Percentiles rank a stretch among this genome's conserved stretches.
These are phyloP conservation scores for Pseudopodoces humilis DNA, from an alignment of 2,113 vertebrate species.

Conservation along the genomic window DNA sequence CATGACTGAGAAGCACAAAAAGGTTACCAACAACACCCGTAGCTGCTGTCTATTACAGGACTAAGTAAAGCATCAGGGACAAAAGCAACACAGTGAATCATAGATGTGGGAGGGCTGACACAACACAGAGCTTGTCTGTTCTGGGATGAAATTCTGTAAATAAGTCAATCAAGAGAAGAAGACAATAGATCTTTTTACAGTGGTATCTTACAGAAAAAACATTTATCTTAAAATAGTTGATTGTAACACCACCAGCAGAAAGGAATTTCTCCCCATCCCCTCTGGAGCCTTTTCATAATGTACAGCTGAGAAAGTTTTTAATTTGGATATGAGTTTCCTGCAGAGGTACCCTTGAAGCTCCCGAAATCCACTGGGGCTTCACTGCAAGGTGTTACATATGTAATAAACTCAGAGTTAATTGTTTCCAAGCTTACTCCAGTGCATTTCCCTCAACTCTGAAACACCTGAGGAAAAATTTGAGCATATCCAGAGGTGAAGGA, in stretches of 20 bases:
- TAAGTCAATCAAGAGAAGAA: constrained; percentile 1
- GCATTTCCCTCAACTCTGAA: background rate
- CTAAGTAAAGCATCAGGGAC: background rate
- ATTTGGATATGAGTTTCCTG: background rate
- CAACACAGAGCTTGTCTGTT: background rate
- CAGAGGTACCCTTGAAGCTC: background rate
- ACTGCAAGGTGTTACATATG: background rate
- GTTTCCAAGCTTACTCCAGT: background rate
- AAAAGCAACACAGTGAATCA: constrained; percentile 6
- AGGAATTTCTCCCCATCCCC: background rate
- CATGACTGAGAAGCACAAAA: background rate
- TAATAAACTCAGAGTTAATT: background rate
- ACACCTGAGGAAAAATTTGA: background rate
- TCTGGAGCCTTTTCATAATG: background rate
- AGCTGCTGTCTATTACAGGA: background rate
- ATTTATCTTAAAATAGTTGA: background rate
- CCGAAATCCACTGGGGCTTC: background rate
- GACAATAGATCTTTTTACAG: background rate
- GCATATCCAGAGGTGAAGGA: background rate
- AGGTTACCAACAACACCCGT: background rate
- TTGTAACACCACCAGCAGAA: background rate
- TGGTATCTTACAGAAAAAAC: background rate
- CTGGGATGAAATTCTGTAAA: background rate
- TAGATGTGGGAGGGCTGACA: background rate
- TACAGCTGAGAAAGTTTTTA: background rate